phyloP scores from a whole-genome alignment of 2,888 invertebrate species.

The Conomelus anceps region DNA sequence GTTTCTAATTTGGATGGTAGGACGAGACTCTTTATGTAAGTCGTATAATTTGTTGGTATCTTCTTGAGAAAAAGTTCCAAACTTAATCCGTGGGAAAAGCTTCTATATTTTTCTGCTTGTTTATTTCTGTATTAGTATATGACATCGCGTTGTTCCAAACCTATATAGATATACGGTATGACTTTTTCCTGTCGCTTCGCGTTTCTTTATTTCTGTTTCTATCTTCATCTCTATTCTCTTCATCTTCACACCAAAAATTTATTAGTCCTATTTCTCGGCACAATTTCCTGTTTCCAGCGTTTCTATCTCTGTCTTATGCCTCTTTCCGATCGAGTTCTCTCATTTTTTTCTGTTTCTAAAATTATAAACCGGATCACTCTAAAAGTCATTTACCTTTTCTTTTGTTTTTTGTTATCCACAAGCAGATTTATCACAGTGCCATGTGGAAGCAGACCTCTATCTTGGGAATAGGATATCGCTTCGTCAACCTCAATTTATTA shows the following conservation, averaged over 20 bases:
- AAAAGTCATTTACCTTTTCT: neutral
- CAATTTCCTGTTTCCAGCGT: neutral
- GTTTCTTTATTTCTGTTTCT: neutral
- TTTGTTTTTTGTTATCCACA: neutral
- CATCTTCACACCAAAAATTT: neutral
- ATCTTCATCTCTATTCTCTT: neutral
- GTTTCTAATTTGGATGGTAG: neutral
- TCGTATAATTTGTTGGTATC: neutral
- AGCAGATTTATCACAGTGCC: neutral
- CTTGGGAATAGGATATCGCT: neutral
- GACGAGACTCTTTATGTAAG: neutral
- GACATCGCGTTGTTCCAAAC: neutral
- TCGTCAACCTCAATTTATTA: neutral
- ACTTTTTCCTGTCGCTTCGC: neutral
- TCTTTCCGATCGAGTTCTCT: neutral
- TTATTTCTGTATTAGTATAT: neutral
- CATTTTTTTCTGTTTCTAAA: neutral
- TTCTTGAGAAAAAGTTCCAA: neutral
- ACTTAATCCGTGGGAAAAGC: neutral
- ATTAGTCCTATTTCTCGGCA: neutral
- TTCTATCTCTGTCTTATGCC: neutral
- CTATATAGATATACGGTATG: neutral
- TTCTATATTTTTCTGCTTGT: neutral
- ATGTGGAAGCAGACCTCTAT: neutral
- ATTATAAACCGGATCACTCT: neutral